Percentiles rank a stretch among this genome's conserved stretches.
Conservation (phyloP, 2,113 vertebrate species). For the Hippocampus comes region DNA sequence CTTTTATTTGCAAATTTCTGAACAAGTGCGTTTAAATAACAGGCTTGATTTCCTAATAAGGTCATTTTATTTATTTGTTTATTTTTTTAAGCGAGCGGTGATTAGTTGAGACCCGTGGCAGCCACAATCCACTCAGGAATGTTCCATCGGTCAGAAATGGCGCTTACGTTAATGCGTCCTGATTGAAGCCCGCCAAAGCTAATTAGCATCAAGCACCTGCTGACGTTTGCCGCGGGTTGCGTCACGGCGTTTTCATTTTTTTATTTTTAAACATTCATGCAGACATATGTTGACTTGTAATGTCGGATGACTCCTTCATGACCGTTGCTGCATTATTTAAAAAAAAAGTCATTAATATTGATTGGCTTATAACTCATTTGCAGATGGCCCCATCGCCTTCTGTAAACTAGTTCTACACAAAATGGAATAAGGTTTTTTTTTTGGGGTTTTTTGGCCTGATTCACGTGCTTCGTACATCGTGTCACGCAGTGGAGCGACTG, state of each 20-base stretch:
- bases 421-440: neutral
- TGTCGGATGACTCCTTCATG: constrained; percentile 19
- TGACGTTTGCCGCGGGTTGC: constrained; percentile 30
- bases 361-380: constrained; percentile 22
- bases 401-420: neutral
- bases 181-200: constrained; percentile 26
- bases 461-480: neutral
- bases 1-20: no score
- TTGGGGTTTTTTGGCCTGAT: neutral
- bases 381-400: neutral
- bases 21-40: no score
- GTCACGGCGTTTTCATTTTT: constrained; percentile 3
- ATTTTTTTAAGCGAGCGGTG: neutral
- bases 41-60: no score
- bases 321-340: constrained; percentile 29
- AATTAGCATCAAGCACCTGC: constrained; percentile 32
- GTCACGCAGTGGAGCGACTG: neutral
- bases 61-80: neutral
- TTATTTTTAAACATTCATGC: constrained; percentile 27
- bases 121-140: constrained; percentile 4
- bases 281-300: constrained; percentile 23
- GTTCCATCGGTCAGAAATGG: constrained; percentile 18
- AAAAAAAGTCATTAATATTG: constrained; percentile 34
- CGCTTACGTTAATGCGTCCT: constrained; percentile 20
- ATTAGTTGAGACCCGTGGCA: neutral